These are phyloP conservation scores for Ochropleura plecta DNA, from an alignment of 2,888 invertebrate species.

Conservation along the genomic window DNA sequence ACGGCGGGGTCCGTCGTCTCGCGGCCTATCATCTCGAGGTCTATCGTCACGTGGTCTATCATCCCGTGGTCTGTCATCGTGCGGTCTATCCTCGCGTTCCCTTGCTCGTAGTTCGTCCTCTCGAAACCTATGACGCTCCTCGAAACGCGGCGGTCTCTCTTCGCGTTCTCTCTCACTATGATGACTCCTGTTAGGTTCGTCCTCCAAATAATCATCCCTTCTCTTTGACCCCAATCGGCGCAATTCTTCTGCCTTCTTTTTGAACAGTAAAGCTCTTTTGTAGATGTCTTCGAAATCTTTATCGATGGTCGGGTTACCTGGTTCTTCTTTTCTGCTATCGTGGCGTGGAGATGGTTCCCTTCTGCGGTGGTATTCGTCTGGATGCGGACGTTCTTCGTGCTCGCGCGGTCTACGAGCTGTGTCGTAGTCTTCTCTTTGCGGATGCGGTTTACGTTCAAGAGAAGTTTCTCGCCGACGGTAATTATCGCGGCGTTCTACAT, in stretches of 20 bases:
- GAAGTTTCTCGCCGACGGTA: slow-evolving; percentile 51
- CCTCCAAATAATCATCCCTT: slow-evolving; percentile 59
- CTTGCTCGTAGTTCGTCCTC: slow-evolving; percentile 51
- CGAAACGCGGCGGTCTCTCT: slow-evolving; percentile 46
- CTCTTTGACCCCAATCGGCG: slow-evolving; percentile 67
- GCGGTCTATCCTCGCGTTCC: slow-evolving; percentile 40
- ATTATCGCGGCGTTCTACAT: slow-evolving; percentile 54
- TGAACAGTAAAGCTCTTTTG: slow-evolving; percentile 80
- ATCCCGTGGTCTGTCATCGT: not conserved
- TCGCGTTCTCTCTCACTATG: slow-evolving; percentile 60
- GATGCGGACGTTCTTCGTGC: slow-evolving; percentile 63
- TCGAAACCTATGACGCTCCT: slow-evolving; percentile 53
- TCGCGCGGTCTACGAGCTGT: slow-evolving; percentile 46
- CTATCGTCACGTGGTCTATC: slow-evolving; percentile 25
- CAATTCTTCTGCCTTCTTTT: slow-evolving; percentile 80
- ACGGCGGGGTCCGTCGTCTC: slow-evolving; percentile 24
- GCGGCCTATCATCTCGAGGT: slow-evolving; percentile 17
- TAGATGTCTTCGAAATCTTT: slow-evolving; percentile 84
- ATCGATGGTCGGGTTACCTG: slow-evolving; percentile 68
- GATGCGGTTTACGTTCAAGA: slow-evolving; percentile 50
- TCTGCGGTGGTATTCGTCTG: slow-evolving; percentile 58
- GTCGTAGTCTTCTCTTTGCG: slow-evolving; percentile 51
- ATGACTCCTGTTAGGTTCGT: slow-evolving; percentile 55
- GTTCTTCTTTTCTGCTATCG: slow-evolving; percentile 57
- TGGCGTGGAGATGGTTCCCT: slow-evolving; percentile 64